These are phyloP conservation scores for Antheraea assamensis DNA, from an alignment of 2,888 invertebrate species.

Conservation along the genomic window DNA sequence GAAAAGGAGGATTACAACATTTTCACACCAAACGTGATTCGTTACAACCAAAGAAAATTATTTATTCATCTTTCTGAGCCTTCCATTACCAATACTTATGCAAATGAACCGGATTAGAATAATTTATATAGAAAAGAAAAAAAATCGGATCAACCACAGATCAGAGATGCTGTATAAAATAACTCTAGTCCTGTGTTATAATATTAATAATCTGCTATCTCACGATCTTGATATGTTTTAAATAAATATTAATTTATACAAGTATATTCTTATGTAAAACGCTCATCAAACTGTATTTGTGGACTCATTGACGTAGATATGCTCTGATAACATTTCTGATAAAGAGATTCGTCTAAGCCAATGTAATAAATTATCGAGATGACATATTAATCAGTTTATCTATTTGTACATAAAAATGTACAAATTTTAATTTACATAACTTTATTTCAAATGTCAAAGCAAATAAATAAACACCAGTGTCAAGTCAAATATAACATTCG, in stretches of 20 bases:
- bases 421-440: neutral
- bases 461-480: conserved; percentile 1
- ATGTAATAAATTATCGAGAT: conserved; percentile 10
- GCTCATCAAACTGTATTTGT: neutral
- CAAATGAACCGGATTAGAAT: too few species aligned
- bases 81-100: too few species aligned
- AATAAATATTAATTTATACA: neutral
- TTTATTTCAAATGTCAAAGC: neutral
- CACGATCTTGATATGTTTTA: neutral
- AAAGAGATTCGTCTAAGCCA: conserved; percentile 4
- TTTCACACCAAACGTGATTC: too few species aligned
- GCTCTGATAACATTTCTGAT: conserved; percentile 7
- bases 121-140: too few species aligned
- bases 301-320: neutral
- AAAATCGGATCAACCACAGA: too few species aligned
- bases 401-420: conserved; percentile 2
- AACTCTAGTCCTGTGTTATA: too few species aligned
- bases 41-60: too few species aligned
- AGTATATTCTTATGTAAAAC: neutral
- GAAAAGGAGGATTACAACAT: too few species aligned
- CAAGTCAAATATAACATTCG: conserved; percentile 7
- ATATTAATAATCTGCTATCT: neutral
- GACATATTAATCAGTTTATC: neutral
- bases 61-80: too few species aligned
- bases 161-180: too few species aligned